Base-by-base conservation (phyloP, 2,888 invertebrate species). In the Metellina segmentata region DNA sequence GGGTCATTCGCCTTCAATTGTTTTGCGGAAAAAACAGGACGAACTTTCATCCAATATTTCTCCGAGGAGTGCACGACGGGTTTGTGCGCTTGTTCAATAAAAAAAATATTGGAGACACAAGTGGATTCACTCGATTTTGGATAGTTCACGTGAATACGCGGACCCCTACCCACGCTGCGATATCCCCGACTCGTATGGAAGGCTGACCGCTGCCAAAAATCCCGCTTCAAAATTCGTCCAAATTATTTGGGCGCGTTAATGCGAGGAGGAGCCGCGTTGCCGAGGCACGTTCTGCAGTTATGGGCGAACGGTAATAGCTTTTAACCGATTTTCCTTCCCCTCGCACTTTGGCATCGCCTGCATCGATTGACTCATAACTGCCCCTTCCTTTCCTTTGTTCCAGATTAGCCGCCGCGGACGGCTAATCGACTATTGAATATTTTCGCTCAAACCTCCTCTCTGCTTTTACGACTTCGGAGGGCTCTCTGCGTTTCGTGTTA, bases 211-310 rank as follows among this genome's bases (percentile, higher is more conserved):
- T 82, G 71, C 82, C 71, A 81, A 91, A 34, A 91, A 91, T 86
- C 86, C 81, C 86, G 81, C 86, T 91, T 91, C 86, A 91, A 91
- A 91, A 91, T 91, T 91, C 90, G 71, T 82, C 86, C 86, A 91
- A 91, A 91, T 91, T 91, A 91, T 91, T 91, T 91, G 90, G 34
- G 90, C 86, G 90, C 90, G 90, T 91, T 91, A 91, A 91, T 91
- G 86, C 86, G 90, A 82, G 72, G 85, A 90, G 81, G 79, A 69
- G 75, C 82, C 72, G 72, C 74, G 82, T 86, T 91, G 9, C 53
- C 69, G 70, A 81, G 52, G 85, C 90, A 91, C 90, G 90, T 91
- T 77, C 86, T 34, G 70, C 71, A 81, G 90, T 91, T 91, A 91
- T 91, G 86, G 90, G 75, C 86, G 81, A 91, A 81, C 81, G 69